Conservation (phyloP, 2,888 invertebrate species). For the Macrophya alboannulata region DNA sequence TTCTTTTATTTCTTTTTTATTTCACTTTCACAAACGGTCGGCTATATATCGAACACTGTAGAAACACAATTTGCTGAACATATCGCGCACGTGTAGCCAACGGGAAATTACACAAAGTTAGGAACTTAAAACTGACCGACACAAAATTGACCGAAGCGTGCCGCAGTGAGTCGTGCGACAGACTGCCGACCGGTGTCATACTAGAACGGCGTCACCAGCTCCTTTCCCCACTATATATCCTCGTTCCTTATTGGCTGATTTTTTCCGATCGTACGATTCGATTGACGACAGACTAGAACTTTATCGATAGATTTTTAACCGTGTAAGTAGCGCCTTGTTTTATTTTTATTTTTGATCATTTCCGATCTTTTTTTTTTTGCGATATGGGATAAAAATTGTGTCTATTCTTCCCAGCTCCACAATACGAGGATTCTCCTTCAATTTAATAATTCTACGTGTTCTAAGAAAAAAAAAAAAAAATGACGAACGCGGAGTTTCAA, state of each 20-base stretch:
- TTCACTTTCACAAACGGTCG: too few species aligned
- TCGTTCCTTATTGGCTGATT: background rate
- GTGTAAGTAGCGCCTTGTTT: background rate
- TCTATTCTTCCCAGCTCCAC: too few species aligned
- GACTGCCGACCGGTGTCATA: slow-evolving; percentile 35
- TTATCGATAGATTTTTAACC: background rate
- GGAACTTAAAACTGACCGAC: background rate
- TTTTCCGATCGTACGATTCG: background rate
- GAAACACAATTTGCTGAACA: background rate
- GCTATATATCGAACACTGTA: background rate
- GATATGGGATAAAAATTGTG: background rate
- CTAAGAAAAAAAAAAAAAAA: too few species aligned
- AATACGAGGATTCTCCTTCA: too few species aligned
- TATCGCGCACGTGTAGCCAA: slow-evolving; percentile 6
- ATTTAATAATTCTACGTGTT: too few species aligned
- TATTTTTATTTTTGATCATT: background rate
- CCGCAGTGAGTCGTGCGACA: slow-evolving; percentile 13
- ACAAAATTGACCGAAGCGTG: background rate
- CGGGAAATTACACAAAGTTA: slow-evolving; percentile 5
- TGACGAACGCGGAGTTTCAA: too few species aligned
- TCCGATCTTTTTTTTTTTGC: background rate
- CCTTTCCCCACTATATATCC: slow-evolving; percentile 1
- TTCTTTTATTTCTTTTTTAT: too few species aligned
- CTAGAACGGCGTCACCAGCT: background rate
- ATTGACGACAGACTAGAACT: background rate